Conservation (phyloP, 2,113 vertebrate genomes). For the Alaudala cheleensis region DNA sequence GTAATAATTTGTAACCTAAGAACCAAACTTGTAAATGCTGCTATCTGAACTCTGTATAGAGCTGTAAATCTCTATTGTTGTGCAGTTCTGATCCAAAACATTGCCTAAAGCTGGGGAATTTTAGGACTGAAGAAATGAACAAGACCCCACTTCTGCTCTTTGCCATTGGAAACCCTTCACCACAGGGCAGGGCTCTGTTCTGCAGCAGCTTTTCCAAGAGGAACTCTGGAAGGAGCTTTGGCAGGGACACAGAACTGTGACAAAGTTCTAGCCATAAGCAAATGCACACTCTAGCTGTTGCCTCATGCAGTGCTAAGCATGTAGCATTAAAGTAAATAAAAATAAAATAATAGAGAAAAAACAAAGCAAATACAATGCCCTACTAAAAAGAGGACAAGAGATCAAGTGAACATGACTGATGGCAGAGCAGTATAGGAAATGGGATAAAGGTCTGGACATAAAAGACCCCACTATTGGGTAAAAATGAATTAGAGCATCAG, state of each 20-base stretch:
- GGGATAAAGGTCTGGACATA: not conserved
- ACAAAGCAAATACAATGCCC: not conserved
- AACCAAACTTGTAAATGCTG: not conserved
- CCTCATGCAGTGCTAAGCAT: not conserved
- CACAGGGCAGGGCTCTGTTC: not conserved
- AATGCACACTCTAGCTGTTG: not conserved
- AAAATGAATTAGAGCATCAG: not conserved
- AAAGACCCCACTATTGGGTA: not conserved
- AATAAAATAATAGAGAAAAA: not conserved
- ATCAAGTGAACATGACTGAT: not conserved
- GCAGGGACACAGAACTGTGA: rapidly evolving
- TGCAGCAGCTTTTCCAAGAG: not conserved
- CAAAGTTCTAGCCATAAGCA: not conserved
- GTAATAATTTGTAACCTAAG: not conserved
- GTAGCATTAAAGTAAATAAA: not conserved
- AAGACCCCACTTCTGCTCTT: not conserved
- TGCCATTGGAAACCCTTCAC: not conserved
- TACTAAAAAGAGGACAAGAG: not conserved
- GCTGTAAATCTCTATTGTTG: not conserved
- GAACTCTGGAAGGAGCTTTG: not conserved
- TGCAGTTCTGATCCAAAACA: not conserved
- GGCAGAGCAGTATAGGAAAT: not conserved
- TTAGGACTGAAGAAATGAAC: not conserved
- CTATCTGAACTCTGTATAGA: not conserved
- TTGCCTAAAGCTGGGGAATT: not conserved